Evolutionary conservation across 2,113 vertebrate species (phyloP).

Genomic region (Podocnemis expansa): DNA sequence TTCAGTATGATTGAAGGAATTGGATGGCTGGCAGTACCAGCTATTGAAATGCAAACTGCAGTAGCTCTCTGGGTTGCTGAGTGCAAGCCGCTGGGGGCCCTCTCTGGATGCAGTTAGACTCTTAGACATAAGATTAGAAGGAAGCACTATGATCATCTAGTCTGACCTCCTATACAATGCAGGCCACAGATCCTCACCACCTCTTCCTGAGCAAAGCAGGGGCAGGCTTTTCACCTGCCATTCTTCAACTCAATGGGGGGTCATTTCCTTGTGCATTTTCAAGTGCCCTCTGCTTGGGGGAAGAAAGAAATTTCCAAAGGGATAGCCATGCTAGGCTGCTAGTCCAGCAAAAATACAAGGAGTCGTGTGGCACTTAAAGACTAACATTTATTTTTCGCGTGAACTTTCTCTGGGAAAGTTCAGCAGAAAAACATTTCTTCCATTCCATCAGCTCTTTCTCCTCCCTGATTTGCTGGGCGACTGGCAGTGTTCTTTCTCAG

Average conservation of each 20-base stretch:
- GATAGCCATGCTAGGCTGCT: too few species aligned
- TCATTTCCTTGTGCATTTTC: not conserved
- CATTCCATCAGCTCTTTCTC: not conserved
- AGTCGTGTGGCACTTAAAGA: too few species aligned
- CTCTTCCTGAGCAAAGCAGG: not conserved
- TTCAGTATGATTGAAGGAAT: not conserved
- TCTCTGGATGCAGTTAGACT: too few species aligned
- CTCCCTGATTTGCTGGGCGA: not conserved
- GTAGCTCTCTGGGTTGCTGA: not conserved
- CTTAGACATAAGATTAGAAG: too few species aligned
- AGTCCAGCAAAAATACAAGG: too few species aligned
- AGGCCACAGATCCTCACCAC: too few species aligned
- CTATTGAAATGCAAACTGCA: not conserved
- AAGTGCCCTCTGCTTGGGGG: not conserved
- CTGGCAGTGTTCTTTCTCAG: not conserved
- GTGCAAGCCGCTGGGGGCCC: not conserved
- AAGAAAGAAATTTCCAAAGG: not conserved
- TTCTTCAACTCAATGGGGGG: accelerated
- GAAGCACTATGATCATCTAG: too few species aligned
- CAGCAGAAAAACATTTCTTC: not conserved
- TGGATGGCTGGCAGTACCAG: not conserved
- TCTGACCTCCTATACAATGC: too few species aligned
- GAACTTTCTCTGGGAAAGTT: too few species aligned
- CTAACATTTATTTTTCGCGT: too few species aligned
- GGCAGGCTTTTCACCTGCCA: not conserved